These are phyloP conservation scores for Triplophysa yarkandensis DNA, from an alignment of 2,797 vertebrate species.

Conservation along the genomic window DNA sequence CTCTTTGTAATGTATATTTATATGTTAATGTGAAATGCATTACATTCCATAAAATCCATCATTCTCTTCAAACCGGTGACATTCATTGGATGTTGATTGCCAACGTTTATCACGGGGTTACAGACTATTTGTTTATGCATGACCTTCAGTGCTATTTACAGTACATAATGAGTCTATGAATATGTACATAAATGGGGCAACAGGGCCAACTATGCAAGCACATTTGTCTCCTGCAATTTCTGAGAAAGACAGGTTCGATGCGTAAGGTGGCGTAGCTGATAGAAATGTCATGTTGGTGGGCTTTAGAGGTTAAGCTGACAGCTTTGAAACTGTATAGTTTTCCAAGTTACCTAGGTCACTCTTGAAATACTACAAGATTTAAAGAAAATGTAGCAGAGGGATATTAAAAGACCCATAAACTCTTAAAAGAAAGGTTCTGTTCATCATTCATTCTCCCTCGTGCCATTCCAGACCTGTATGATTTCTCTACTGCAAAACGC, in stretches of 20 bases:
- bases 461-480: no score
- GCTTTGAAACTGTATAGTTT: background rate
- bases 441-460: no score
- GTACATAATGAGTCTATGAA: slow-evolving; percentile 56
- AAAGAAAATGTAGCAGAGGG: no score
- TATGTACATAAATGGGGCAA: slow-evolving; percentile 56
- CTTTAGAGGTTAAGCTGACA: slow-evolving; percentile 30
- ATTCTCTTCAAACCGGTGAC: slow-evolving; percentile 28
- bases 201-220: slow-evolving; percentile 42
- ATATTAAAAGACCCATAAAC: no score
- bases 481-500: no score
- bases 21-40: slow-evolving; percentile 13
- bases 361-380: no score
- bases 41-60: slow-evolving; percentile 23
- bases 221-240: slow-evolving; percentile 47
- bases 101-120: slow-evolving; percentile 43
- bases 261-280: slow-evolving; percentile 34
- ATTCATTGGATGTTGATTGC: slow-evolving; percentile 30
- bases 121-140: slow-evolving; percentile 54
- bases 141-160: slow-evolving; percentile 58
- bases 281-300: slow-evolving; percentile 28
- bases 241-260: slow-evolving; percentile 28
- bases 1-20: background rate
- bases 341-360: background rate
- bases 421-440: no score